These are phyloP conservation scores for Mus spretus DNA, from an alignment of 2,797 vertebrate species.

Conservation along the genomic window DNA sequence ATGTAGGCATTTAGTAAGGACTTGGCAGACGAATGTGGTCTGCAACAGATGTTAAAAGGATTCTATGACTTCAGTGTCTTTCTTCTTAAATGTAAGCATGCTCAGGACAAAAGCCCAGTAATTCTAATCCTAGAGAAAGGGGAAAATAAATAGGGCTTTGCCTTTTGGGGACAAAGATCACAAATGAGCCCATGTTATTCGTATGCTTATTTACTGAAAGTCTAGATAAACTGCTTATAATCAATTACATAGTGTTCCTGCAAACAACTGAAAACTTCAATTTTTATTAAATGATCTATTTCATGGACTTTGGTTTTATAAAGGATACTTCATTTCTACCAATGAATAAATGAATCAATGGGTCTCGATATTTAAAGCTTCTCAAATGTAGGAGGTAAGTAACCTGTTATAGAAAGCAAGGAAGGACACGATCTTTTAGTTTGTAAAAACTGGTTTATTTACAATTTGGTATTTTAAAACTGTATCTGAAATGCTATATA, in stretches of 20 bases:
- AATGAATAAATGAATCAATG: slow-evolving; percentile 13
- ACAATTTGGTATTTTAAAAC: slow-evolving; percentile 80
- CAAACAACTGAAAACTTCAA: slow-evolving; percentile 33
- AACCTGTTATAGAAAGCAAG: slow-evolving; percentile 78
- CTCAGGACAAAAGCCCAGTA: slow-evolving; percentile 5
- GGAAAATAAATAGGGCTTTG: neutral
- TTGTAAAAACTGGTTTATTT: slow-evolving; percentile 84
- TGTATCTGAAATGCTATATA: slow-evolving; percentile 68
- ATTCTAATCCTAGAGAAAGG: slow-evolving; percentile 32
- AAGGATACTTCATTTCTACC: slow-evolving; percentile 46
- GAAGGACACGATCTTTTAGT: slow-evolving; percentile 81
- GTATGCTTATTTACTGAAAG: neutral
- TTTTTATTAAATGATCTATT: slow-evolving; percentile 24
- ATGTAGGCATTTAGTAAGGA: slow-evolving; percentile 13
- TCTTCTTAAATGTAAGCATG: slow-evolving; percentile 34
- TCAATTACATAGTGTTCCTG: neutral
- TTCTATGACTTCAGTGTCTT: neutral
- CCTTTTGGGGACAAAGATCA: slow-evolving; percentile 36
- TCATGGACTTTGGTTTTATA: slow-evolving; percentile 40
- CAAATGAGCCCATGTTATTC: slow-evolving; percentile 13
- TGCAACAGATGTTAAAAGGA: slow-evolving; percentile 7
- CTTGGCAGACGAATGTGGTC: slow-evolving; percentile 51
- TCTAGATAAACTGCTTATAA: slow-evolving; percentile 37
- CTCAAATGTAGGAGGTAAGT: slow-evolving; percentile 45
- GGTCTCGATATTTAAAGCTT: slow-evolving; percentile 60